Evolutionary conservation across 2,797 vertebrate genomes (phyloP), one percentile per base, ranked within the genome.

Genomic region (Geotrypetes seraphini): DNA sequence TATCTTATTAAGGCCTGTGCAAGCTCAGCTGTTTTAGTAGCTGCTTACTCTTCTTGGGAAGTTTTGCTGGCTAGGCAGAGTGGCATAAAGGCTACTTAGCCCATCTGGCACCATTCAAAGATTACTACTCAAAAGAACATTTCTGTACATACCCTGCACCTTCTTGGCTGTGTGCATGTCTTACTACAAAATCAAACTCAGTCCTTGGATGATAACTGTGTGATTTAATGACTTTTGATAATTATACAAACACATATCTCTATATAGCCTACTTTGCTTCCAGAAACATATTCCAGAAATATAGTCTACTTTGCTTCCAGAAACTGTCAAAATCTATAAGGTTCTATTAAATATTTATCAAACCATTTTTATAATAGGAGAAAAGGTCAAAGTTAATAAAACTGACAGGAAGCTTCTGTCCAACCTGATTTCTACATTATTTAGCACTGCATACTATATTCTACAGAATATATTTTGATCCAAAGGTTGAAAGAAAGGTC

Each of bases 361-460:
- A 63, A 65, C 47, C 59, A 60, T 57, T 66, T 65, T 73, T 75
- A 68, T 58, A 73, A 79, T 67, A 56, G 71, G 52, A 68, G 49
- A 73, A 79, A 82, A 80, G 80, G 79, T 79, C 80, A 83, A 78
- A 78, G 71, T 85, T 80, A 83, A 79, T 78, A 79, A 79, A 79
- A 64, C 63, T 71, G 69, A 81, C 60, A 67, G 71, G 54, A 69
- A 71, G 64, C 42, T 67, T 51, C 60, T 60, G 66, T 67, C 71
- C 55, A 60, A 43, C 52, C 50, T 57, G 57, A 68, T 69, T 69
- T 69, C 78, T 79, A 36, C 48, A 70, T 80, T 78, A 83, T 78
- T 80, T 60, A 80, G 43, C 38, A 48, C 40, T 57, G 57, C 47
- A 64, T 5, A 41, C 29, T 38, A 40, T 21, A 60, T 22, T 51